Conservation (phyloP, 2,113 vertebrate genomes). For the Polypterus senegalus region DNA sequence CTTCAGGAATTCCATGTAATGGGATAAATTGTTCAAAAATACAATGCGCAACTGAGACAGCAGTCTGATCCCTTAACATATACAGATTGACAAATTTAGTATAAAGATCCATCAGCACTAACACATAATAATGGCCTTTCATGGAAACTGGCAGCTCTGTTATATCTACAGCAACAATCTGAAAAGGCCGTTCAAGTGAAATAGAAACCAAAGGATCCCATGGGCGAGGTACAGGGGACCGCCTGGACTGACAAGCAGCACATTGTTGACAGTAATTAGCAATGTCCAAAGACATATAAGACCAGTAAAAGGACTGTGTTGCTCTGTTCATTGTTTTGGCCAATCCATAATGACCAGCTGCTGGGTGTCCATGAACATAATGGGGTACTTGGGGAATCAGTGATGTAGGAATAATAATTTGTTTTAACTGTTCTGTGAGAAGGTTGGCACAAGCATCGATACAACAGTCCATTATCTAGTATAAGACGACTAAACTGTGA, state of each 20-base stretch:
- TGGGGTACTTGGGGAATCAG: not conserved
- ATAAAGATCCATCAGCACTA: conserved; percentile 18
- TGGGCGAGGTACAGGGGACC: conserved; percentile 3
- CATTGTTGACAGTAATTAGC: conserved; percentile 10
- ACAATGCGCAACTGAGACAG: not conserved
- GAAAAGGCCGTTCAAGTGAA: conserved; percentile 12
- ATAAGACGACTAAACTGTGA: too few relatives aligned
- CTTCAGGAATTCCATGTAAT: conserved; percentile 4
- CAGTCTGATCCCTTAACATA: not conserved
- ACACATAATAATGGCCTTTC: conserved; percentile 8
- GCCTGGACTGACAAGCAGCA: conserved; percentile 11
- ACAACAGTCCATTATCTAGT: too few relatives aligned
- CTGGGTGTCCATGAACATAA: conserved; percentile 5
- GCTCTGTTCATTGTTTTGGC: conserved; percentile 11
- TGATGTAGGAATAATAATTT: not conserved
- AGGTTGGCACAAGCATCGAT: too few relatives aligned
- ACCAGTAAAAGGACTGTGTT: conserved; percentile 13
- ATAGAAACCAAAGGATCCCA: conserved; percentile 15
- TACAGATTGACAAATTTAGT: conserved; percentile 10
- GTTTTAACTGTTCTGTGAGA: not conserved
- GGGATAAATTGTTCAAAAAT: conserved; percentile 9
- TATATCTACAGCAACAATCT: conserved; percentile 17
- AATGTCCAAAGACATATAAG: conserved; percentile 12
- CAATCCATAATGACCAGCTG: not conserved
- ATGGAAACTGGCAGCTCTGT: conserved; percentile 2